Evolutionary conservation across 2,888 invertebrate genomes (phyloP), one percentile per base, ranked within the genome.

Genomic region (Andrena camellia): DNA sequence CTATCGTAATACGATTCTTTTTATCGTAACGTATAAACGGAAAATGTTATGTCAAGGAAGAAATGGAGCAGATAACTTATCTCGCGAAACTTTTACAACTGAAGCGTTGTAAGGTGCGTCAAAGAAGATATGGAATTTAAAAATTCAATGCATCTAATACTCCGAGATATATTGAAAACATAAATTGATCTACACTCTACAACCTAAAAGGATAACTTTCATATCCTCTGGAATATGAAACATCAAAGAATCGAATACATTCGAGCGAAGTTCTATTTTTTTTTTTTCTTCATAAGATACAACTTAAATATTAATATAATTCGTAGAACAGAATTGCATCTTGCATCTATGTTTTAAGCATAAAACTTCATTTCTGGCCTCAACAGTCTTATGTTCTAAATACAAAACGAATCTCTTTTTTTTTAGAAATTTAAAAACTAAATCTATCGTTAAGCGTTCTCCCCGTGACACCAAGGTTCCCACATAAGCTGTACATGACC

Each of bases 371-470:
- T 54, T 62, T 85, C 74, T 83, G 73, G 74, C 69, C 62, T 88
- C 77, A 75, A 60, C 83, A 82, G 77, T 88, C 87, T 88, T 87
- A 82, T 79, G 75, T 82, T 86, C 81, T 88, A 76, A 81, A 87
- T 88, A 84, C 74, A 87, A 89, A 87, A 87, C 63, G 74, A 85
- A 67, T 68, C 73, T 54, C n/a, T 66, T 57, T 50, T 48, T 13
- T 29, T 54, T 33, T 48, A 20, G 20, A 76, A 20, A 60, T 48
- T 92, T 90, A 92, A 78, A 90, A 91, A 73, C 93, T 94, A 86
- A 94, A 94, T 88, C 94, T 90, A 84, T 94, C 94, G 70, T 94
- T 93, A 31, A 94, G 93, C 6, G 94, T 94, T 81, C 93, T 90
- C 26, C 92, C 91, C 2, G 94, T 94, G 23, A 94, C 91, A 17